Base-by-base conservation (phyloP, 2,797 vertebrate genomes). In the Myioborus miniatus region DNA sequence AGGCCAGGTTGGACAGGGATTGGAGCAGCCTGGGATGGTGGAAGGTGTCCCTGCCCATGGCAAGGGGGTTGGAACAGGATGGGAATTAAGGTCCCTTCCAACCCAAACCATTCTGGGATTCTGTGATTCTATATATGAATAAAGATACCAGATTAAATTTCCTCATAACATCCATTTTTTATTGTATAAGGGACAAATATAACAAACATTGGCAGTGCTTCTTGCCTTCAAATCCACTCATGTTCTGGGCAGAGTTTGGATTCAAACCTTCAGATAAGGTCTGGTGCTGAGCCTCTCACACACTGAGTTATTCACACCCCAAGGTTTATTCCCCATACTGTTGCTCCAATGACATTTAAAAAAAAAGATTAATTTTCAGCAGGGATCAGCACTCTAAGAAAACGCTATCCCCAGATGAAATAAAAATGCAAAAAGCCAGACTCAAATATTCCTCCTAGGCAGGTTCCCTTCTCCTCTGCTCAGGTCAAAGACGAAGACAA, bases 371-470 rank as follows among this genome's bases (percentile, higher is more conserved):
- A 36, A 15, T 79, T 91, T 86, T 77, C 58, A 94, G 37, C n/a
- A 90, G 82, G 84, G 39, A 83, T 15, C 84, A 85, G 63, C 55
- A 59, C 59, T 90, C 55, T 46, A 86, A 77, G 47, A 89, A 91
- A 96, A 79, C 2, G 2, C 55, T 29, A 85, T 80, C 39, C 53
- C 43, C 64, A 79, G 70, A 65, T 92, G 81, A 93, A 97, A 96
- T 95, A 85, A 82, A 91, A 65, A 88, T 72, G 69, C 64, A 93
- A 88, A 97, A 71, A 82, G 17, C 34, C 89, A 81, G 72, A 91
- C 79, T 72, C 43, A 88, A 68, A 65, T 41, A 22, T 41, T 96
- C 63, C 90, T 71, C 72, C 58, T 80, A 83, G 91, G 83, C 53
- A 86, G 39, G 82, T 64, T 90, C 46, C 77, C 26, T 95, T 96